Evolutionary conservation across 1,140 invertebrate genomes (phyloP), one percentile per base, ranked within the genome.

Genomic region (Lasioglossum albipes): DNA sequence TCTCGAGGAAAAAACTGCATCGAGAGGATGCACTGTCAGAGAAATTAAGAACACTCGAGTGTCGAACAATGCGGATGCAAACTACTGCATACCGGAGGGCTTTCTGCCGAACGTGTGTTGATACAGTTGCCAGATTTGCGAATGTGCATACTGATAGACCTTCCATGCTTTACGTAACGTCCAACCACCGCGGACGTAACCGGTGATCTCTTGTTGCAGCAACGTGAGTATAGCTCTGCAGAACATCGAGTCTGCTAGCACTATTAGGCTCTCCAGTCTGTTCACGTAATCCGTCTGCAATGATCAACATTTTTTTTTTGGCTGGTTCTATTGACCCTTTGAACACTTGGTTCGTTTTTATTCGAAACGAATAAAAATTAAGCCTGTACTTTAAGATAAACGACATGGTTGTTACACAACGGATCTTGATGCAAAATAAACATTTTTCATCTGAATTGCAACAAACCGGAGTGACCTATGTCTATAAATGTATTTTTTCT

Each of bases 111-210:
- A 94, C 18, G 91, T 91, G 80, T 91, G 91, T 54, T 92, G 88
- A 83, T 96, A 94, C 0, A 96, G 80, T 36, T 93, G 89, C 2
- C 93, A 89, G 64, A 96, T 94, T 83, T 96, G 95, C 69, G 93
- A 94, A 83, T 96, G 95, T 13, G 95, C 94, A 87, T 95, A 95
- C 75, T 96, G 95, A 89, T 97, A 97, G 78, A 96, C 94, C 87
- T 96, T 95, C 95, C 96, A 97, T 0, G 96, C 96, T 90, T 95
- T 96, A 16, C 96, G 91, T 65, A 97, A 91, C 79, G 95, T 94
- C 96, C 96, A 96, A 9, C 96, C 96, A 13, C 95, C 96, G 82
- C 95, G 95, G 20, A 97, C 94, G 86, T 95, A 96, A 59, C 95
- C 95, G 2, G 94, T 94, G 12, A 96, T 92, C 89, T 96, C 96